These are phyloP conservation scores for Cyprinodon brontotheroides DNA, from an alignment of 2,113 vertebrate species.

Conservation along the genomic window DNA sequence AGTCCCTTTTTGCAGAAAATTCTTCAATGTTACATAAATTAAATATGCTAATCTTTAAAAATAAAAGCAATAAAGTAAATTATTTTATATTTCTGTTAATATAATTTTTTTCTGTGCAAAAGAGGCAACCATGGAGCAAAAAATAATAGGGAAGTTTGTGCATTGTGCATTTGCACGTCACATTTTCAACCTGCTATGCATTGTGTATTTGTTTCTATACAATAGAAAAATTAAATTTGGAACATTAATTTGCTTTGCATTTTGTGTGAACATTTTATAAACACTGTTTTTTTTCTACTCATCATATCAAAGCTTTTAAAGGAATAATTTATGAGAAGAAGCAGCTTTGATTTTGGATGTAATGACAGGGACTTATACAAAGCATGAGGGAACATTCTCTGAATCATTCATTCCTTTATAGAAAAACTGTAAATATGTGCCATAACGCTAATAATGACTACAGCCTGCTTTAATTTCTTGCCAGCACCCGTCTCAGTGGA, in stretches of 20 bases:
- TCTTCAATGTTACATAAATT: no score
- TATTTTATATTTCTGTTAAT: no score
- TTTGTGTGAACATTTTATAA: background rate
- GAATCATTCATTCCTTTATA: background rate
- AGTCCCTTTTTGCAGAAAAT: no score
- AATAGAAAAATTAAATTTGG: no score
- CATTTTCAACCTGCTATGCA: no score
- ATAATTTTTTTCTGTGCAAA: background rate
- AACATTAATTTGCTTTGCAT: background rate
- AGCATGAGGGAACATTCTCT: background rate
- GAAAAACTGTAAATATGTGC: slow-evolving; percentile 4
- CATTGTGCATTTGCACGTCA: background rate
- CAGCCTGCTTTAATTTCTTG: slow-evolving; percentile 21
- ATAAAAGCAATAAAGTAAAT: no score
- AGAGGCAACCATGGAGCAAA: background rate
- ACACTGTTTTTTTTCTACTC: background rate
- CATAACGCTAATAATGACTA: slow-evolving; percentile 2
- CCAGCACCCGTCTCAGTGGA: slow-evolving; percentile 4
- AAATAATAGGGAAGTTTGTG: no score
- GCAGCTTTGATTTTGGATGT: background rate
- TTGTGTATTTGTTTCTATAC: no score
- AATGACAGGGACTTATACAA: background rate
- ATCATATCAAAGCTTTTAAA: background rate
- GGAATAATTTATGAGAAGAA: background rate
- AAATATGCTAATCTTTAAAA: background rate